Evolutionary conservation across 1,140 invertebrate species (phyloP).

Genomic region (Tetragnatha versicolor): DNA sequence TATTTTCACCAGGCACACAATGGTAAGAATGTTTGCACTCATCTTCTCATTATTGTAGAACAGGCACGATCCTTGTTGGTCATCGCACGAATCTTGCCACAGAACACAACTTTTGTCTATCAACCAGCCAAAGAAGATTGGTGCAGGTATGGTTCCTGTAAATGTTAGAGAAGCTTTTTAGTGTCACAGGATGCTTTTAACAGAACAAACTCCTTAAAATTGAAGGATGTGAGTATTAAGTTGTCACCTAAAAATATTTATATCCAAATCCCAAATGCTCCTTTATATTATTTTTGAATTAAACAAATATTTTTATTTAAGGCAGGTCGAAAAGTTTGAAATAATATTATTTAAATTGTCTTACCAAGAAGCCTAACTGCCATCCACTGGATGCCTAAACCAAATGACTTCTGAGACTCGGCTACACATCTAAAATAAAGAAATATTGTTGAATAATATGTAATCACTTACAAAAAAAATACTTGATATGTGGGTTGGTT

Average conservation of each 20-base stretch:
- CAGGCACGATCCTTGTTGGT: conserved; percentile 70
- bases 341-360: too few species aligned
- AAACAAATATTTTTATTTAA: too few species aligned
- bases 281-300: too few species aligned
- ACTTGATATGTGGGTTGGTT: too few species aligned
- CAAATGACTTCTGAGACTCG: conserved; percentile 60
- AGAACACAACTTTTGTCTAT: conserved; percentile 55
- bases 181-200: too few species aligned
- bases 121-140: conserved; percentile 54
- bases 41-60: conserved; percentile 76
- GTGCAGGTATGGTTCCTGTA: conserved; percentile 56
- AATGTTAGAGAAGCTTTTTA: background rate
- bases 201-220: too few species aligned
- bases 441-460: background rate
- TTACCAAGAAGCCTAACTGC: conserved; percentile 61
- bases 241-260: too few species aligned
- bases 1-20: conserved; percentile 70
- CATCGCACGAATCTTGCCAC: conserved; percentile 62
- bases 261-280: too few species aligned
- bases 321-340: too few species aligned
- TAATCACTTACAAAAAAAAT: too few species aligned
- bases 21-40: conserved; percentile 71
- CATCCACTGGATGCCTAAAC: conserved; percentile 61
- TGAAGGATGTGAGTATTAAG: too few species aligned
- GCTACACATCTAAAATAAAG: conserved; percentile 61